Conservation (phyloP, 1,140 invertebrate genomes). For the Drosophila parvula region DNA sequence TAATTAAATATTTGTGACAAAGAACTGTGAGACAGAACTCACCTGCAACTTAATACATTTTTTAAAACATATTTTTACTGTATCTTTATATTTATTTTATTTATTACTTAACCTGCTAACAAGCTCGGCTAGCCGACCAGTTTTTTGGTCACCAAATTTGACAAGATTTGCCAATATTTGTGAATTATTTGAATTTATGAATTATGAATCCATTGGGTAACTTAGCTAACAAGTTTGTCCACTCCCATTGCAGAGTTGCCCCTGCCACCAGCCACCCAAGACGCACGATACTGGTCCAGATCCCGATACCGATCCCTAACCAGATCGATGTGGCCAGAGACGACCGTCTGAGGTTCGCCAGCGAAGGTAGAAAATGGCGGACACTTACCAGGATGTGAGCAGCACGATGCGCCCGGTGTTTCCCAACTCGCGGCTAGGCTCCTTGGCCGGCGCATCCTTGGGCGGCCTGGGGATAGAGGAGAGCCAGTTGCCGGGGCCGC, state of each 20-base stretch:
- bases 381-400: slow-evolving; percentile 74
- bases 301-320: slow-evolving; percentile 1
- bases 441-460: slow-evolving; percentile 49
- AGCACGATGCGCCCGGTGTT: slow-evolving; percentile 78
- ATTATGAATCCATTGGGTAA: slow-evolving; percentile 20
- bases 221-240: slow-evolving; percentile 26
- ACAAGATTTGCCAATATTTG: slow-evolving; percentile 69
- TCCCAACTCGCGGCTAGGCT: slow-evolving; percentile 78
- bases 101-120: slow-evolving; percentile 12
- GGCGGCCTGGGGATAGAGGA: slow-evolving; percentile 26
- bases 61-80: background rate
- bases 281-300: slow-evolving; percentile 18
- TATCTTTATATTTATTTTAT: too few species aligned
- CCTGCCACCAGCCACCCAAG: slow-evolving; percentile 4
- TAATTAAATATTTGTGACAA: background rate
- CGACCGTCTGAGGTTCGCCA: slow-evolving; percentile 36
- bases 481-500: slow-evolving; percentile 61
- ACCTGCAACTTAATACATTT: background rate
- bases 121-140: slow-evolving; percentile 1
- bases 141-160: slow-evolving; percentile 57
- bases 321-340: slow-evolving; percentile 39
- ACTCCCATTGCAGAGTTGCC: slow-evolving; percentile 25
- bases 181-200: slow-evolving; percentile 37
- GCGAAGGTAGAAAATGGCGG: slow-evolving; percentile 68
- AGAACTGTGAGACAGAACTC: background rate